Evolutionary conservation across 1,140 invertebrate species (phyloP).

Genomic region (Nasonia longicornis): DNA sequence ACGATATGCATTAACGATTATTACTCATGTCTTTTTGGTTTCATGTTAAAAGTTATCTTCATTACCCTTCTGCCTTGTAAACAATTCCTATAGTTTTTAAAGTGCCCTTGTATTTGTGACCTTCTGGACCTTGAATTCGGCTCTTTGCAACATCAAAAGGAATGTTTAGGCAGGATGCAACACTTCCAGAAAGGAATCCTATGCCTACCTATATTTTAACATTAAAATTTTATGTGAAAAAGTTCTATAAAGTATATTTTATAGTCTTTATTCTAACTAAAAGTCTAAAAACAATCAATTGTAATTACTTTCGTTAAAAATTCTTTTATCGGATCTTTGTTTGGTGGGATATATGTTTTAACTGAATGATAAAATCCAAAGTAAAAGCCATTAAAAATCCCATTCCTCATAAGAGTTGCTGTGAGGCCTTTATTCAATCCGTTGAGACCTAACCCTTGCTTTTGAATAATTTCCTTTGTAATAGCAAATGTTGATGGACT

Average conservation of each 20-base stretch:
- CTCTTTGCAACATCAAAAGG: constrained; percentile 97
- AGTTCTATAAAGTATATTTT: background rate
- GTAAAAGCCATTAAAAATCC: constrained; percentile 92
- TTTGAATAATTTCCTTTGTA: constrained; percentile 81
- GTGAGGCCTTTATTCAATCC: constrained; percentile 91
- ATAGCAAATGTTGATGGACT: constrained; percentile 82
- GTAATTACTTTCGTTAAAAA: constrained; percentile 60
- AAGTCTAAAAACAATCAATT: background rate
- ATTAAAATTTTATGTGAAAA: constrained; percentile 23
- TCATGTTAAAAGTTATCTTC: constrained; percentile 43
- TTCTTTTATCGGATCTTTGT: constrained; percentile 69
- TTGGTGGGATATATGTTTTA: constrained; percentile 80
- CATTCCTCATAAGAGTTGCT: constrained; percentile 88
- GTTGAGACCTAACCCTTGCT: constrained; percentile 80
- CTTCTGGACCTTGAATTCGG: constrained; percentile 92
- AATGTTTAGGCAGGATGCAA: constrained; percentile 90
- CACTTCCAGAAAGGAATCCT: constrained; percentile 85
- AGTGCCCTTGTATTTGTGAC: constrained; percentile 82
- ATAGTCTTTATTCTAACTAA: constrained; percentile 22
- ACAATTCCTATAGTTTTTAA: constrained; percentile 80
- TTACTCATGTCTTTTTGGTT: constrained; percentile 22
- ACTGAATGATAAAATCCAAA: constrained; percentile 95
- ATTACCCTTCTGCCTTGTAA: constrained; percentile 89
- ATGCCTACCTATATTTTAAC: constrained; percentile 75
- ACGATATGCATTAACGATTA: constrained; percentile 27